Conservation (phyloP, 2,888 invertebrate genomes). For the Drosophila prolongata region DNA sequence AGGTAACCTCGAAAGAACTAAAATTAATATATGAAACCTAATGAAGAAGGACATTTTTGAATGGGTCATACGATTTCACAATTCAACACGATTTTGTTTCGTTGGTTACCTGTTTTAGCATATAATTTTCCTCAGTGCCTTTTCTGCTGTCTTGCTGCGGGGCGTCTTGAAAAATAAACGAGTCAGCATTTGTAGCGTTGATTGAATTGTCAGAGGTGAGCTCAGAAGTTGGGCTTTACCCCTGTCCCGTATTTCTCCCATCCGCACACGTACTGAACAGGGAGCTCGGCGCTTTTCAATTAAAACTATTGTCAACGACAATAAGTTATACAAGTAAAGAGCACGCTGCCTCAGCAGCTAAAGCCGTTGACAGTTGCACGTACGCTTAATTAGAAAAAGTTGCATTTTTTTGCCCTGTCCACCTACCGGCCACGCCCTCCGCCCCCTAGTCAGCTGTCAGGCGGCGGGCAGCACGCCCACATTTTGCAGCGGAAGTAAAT, state of each 20-base stretch:
- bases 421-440: slow-evolving; percentile 31
- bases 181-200: slow-evolving; percentile 72
- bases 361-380: slow-evolving; percentile 70
- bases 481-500: slow-evolving; percentile 73
- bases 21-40: too few species aligned
- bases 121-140: not conserved
- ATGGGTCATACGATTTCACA: too few species aligned
- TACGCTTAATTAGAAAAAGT: slow-evolving; percentile 79
- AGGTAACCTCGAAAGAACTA: too few species aligned
- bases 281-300: slow-evolving; percentile 61
- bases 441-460: slow-evolving; percentile 52
- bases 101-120: too few species aligned
- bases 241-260: not conserved
- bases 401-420: slow-evolving; percentile 47
- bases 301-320: slow-evolving; percentile 77
- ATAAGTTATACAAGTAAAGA: slow-evolving; percentile 66
- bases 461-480: slow-evolving; percentile 46
- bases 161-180: slow-evolving; percentile 63
- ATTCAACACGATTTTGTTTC: too few species aligned
- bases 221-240: slow-evolving; percentile 25
- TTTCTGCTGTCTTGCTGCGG: slow-evolving; percentile 13
- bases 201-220: slow-evolving; percentile 50
- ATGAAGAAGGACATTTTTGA: too few species aligned
- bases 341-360: slow-evolving; percentile 45
- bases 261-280: slow-evolving; percentile 1